These are phyloP conservation scores for Hyphantria cunea DNA, from an alignment of 1,140 invertebrate genomes.

Conservation along the genomic window DNA sequence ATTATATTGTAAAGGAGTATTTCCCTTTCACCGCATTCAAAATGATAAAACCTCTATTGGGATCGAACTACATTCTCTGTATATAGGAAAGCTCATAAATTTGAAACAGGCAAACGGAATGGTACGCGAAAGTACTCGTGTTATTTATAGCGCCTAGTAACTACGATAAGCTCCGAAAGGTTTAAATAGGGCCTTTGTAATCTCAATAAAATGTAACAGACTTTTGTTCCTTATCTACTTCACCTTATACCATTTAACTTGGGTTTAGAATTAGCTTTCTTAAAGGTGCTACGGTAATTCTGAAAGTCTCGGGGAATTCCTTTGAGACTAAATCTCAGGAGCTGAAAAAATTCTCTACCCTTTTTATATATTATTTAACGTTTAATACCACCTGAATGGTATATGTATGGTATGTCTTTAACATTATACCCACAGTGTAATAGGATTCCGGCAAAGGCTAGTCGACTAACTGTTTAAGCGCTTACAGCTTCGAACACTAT, in stretches of 20 bases:
- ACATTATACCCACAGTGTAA: neutral
- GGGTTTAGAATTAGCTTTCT: too few species aligned
- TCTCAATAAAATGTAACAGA: slow-evolving; percentile 27
- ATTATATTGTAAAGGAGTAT: neutral
- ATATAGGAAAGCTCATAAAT: neutral
- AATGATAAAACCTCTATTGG: neutral
- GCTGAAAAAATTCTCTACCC: too few species aligned
- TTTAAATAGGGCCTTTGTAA: slow-evolving; percentile 20
- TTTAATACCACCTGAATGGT: too few species aligned
- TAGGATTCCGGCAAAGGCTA: too few species aligned
- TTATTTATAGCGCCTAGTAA: slow-evolving; percentile 20
- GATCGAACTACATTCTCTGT: neutral
- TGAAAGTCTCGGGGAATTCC: too few species aligned
- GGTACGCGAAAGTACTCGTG: neutral
- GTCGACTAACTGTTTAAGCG: too few species aligned
- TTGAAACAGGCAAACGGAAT: neutral
- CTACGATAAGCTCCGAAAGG: slow-evolving; percentile 11
- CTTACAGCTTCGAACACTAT: too few species aligned
- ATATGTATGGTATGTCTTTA: too few species aligned
- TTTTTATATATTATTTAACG: too few species aligned
- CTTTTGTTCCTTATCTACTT: slow-evolving; percentile 15
- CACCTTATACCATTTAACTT: neutral
- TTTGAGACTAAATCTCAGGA: too few species aligned
- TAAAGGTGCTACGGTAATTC: too few species aligned
- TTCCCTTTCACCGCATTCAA: neutral